phyloP scores from a whole-genome alignment of 2,888 invertebrate genomes.

The Orthosia gracilis region DNA sequence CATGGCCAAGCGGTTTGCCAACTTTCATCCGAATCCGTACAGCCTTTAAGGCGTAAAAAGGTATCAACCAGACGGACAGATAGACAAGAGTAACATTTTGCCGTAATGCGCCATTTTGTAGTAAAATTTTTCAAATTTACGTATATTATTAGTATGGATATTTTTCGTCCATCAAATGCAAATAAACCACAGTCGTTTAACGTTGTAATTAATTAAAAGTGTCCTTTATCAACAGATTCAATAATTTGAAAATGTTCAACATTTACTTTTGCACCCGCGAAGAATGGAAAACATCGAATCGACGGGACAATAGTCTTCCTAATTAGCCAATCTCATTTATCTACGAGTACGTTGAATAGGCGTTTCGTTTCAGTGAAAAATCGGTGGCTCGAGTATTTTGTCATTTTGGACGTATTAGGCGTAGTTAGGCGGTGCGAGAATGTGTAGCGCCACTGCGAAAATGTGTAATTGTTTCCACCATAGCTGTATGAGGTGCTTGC shows the following conservation, averaged over 20 bases:
- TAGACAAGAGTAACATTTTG: too few relatives aligned
- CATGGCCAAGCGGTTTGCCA: too few relatives aligned
- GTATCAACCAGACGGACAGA: too few relatives aligned
- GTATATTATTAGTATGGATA: too few relatives aligned
- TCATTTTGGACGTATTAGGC: conserved; percentile 2
- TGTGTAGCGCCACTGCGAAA: too few relatives aligned
- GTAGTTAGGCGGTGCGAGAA: too few relatives aligned
- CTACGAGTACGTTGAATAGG: conserved; percentile 52
- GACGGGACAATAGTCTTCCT: conserved; percentile 44
- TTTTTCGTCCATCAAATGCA: not conserved
- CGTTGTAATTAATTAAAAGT: conserved; percentile 16
- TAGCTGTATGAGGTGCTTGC: too few relatives aligned
- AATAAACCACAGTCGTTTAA: not conserved
- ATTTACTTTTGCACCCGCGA: conserved; percentile 33
- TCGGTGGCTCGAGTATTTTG: conserved; percentile 25
- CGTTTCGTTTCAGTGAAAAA: conserved; percentile 34
- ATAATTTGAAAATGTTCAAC: conserved; percentile 26
- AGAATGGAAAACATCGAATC: conserved; percentile 47
- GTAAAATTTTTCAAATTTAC: too few relatives aligned
- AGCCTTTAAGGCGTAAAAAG: too few relatives aligned
- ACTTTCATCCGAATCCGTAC: too few relatives aligned
- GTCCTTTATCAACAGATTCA: conserved; percentile 15
- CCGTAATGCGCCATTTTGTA: too few relatives aligned
- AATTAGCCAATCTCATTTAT: conserved; percentile 62
- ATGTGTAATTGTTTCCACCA: too few relatives aligned